phyloP scores from a whole-genome alignment of 2,113 vertebrate species.

The Oreotrochilus melanogaster region DNA sequence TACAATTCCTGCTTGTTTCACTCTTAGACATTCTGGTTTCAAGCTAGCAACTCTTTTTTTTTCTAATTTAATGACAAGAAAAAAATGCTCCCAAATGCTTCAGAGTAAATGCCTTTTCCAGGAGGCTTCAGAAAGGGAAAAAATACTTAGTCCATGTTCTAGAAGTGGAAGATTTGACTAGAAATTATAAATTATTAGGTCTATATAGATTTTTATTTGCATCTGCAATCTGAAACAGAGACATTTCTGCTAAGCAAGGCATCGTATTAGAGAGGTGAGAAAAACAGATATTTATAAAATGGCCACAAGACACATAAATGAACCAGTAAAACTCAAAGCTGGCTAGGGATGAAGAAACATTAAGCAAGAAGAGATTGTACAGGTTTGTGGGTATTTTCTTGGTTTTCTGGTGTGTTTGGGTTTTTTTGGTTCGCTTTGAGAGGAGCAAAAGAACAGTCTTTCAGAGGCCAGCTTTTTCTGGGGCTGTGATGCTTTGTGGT shows the following conservation, averaged over 20 bases:
- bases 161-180: background rate
- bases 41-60: background rate
- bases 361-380: background rate
- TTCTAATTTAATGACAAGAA: background rate
- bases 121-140: background rate
- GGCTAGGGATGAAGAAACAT: background rate
- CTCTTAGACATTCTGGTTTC: background rate
- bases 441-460: background rate
- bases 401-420: fast-evolving
- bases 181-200: background rate
- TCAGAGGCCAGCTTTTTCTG: background rate
- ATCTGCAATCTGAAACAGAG: background rate
- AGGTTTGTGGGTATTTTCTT: background rate
- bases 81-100: background rate
- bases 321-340: background rate
- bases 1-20: background rate
- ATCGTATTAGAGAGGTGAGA: background rate
- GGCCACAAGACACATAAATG: background rate
- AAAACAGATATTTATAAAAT: background rate
- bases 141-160: background rate
- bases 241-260: background rate
- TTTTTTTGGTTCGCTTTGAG: background rate
- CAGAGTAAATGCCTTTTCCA: background rate
- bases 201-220: background rate
- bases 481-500: background rate